Evolutionary conservation across 2,113 vertebrate genomes (phyloP), one percentile per base, ranked within the genome.

Genomic region (Phalacrocorax brasilianus): DNA sequence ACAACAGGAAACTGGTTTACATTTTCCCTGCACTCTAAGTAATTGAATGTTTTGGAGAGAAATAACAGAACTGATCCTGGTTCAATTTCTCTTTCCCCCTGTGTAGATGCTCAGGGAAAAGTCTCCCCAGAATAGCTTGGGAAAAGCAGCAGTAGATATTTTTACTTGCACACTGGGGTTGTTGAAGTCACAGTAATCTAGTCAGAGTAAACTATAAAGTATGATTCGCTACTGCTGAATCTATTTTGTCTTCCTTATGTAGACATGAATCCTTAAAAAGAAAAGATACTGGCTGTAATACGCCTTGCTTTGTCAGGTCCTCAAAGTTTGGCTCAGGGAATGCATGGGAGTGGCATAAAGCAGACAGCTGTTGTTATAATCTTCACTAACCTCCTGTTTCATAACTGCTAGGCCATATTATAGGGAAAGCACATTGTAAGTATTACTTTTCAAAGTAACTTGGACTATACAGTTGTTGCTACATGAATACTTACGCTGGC

Each of bases 381-480:
- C 86, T 93, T 70, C 58, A 5, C 61, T 76, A 91, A 62, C 95
- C 86, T 89, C 84, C 76, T 91, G 80, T 89, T 95, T 95, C 1
- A 1, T 93, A 95, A 93, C 83, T 95, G 80, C 89, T 85, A 87
- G 71, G 74, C 82, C 77, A 77, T 14, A 74, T 72, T 85, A 85
- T 82, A 94, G 38, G 50, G 73, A 93, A 87, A 89, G 91, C 66
- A 81, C 84, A 61, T n/a, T 81, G 40, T 53, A 50, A 88, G 85
- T 80, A 89, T 93, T 97, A 89, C 94, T 55, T 96, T 97, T 96
- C 92, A 93, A 92, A 94, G 91, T 65, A 85, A 21, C 77, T 33
- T 6, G 0, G 91, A 24, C 73, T 58, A 72, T 85, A 53, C 91
- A 93, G 88, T 96, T 96, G 92, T 61, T 94, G 52, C 76, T 53